Percentiles rank a stretch among this genome's conserved stretches.
These are phyloP conservation scores for Leucoma salicis DNA, from an alignment of 2,888 invertebrate species.

Conservation along the genomic window DNA sequence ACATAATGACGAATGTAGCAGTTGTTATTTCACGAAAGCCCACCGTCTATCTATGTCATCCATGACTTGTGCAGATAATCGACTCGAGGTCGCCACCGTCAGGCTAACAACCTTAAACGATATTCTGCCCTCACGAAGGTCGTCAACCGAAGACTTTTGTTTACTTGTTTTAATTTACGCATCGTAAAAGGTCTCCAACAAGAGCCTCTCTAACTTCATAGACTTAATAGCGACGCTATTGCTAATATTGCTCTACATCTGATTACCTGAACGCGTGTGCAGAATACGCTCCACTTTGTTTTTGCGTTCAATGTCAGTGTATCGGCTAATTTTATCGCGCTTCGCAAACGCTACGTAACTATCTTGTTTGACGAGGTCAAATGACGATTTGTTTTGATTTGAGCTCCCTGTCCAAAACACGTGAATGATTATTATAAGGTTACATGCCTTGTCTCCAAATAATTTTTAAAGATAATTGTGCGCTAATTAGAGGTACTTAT, in stretches of 20 bases:
- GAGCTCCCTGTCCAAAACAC: constrained; percentile 61
- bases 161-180: constrained; percentile 56
- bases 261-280: constrained; percentile 69
- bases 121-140: constrained; percentile 53
- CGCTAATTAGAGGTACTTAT: constrained; percentile 13
- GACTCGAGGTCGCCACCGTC: constrained; percentile 17
- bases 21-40: no score
- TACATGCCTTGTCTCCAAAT: not conserved
- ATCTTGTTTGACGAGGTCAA: constrained; percentile 72
- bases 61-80: constrained; percentile 9
- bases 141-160: constrained; percentile 53
- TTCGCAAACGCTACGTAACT: constrained; percentile 69
- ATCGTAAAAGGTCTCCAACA: constrained; percentile 44
- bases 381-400: constrained; percentile 76
- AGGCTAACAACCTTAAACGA: constrained; percentile 55
- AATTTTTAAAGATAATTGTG: not conserved
- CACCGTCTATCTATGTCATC: no score
- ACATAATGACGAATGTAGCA: no score
- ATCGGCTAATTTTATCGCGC: constrained; percentile 79
- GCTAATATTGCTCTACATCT: constrained; percentile 56
- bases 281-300: constrained; percentile 72
- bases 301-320: constrained; percentile 81
- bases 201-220: constrained; percentile 49
- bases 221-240: constrained; percentile 49
- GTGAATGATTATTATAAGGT: constrained; percentile 31